Evolutionary conservation across 2,113 vertebrate species (phyloP), one percentile per base, ranked within the genome.

Genomic region (Eira barbara): DNA sequence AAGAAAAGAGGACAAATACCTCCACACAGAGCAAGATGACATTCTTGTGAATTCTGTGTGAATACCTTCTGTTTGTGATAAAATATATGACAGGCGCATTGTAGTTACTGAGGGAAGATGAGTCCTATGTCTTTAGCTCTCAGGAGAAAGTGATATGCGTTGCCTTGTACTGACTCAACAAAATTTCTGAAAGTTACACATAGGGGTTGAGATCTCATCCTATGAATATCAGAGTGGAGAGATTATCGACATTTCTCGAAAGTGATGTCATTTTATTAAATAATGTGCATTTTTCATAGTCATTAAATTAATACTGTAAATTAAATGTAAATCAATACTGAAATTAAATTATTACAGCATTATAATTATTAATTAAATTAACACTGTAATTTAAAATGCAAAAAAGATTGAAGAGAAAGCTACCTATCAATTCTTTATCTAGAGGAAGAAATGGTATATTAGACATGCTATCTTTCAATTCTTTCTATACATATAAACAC

Each of bases 101-200:
- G 57, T 74, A 15, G 7, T 78, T 92, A 79, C 25, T 91, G 81
- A 36, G 47, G 20, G 21, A 81, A 74, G 47, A 65, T 82, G n/a
- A 71, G 25, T 39, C 57, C 29, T 59, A 11, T 74, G 79, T 90
- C 82, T 91, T 91, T 83, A 89, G 45, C 34, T 84, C 18, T 67
- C 61, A 15, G 36, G 85, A 52, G 76, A 90, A 96, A 93, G 67
- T 94, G 39, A 89, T 90, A 89, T 74, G 89, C 36, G n/a, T 76
- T 85, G 92, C 25, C 34, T 91, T 45, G 31, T 45, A 79, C 39
- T 80, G 69, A 86, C 49, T 42, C 25, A 90, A 10, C 59, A 80
- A 45, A 81, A 39, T 59, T 74, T 92, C 80, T 94, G 79, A 85
- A 91, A 88, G 52, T 73, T 89, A 91, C 12, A 86, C 20, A 6